Evolutionary conservation across 2,797 vertebrate genomes (phyloP).

Genomic region (Aldrovandia affinis): DNA sequence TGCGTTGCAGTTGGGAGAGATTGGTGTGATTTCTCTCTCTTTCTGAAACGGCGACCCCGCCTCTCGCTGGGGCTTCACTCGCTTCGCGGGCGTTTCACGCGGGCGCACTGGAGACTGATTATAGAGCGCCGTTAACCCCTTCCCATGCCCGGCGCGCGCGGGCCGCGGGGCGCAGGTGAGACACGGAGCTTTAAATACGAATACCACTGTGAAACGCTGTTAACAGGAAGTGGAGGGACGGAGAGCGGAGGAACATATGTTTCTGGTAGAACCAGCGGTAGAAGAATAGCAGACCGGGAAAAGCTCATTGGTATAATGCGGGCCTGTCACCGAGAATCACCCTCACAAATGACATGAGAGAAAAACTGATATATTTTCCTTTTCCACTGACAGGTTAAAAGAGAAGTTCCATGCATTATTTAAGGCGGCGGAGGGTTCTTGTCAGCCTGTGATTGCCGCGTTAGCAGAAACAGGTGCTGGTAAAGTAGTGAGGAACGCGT

Average conservation of each 20-base stretch:
- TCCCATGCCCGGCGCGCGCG: too few relatives aligned
- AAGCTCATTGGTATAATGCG: slow-evolving; percentile 85
- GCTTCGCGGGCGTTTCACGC: background rate
- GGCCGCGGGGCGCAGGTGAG: background rate
- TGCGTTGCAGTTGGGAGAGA: slow-evolving; percentile 46
- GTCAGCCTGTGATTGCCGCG: slow-evolving; percentile 80
- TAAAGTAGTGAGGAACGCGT: slow-evolving; percentile 55
- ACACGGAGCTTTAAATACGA: slow-evolving; percentile 56
- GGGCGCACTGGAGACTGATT: slow-evolving; percentile 14
- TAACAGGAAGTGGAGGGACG: slow-evolving; percentile 69
- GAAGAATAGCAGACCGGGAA: slow-evolving; percentile 71
- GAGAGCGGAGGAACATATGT: slow-evolving; percentile 69
- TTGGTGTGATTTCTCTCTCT: slow-evolving; percentile 50
- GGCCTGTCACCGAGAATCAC: slow-evolving; percentile 82
- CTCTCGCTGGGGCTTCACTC: slow-evolving; percentile 13
- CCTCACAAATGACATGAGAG: slow-evolving; percentile 76
- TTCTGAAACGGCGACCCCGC: slow-evolving; percentile 35
- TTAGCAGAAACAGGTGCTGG: slow-evolving; percentile 80
- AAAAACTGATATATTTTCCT: slow-evolving; percentile 78
- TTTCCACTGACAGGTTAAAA: slow-evolving; percentile 83
- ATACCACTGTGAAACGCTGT: slow-evolving; percentile 55
- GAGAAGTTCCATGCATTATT: slow-evolving; percentile 85
- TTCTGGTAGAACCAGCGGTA: slow-evolving; percentile 76
- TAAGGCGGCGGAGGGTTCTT: slow-evolving; percentile 78
- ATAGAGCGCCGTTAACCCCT: slow-evolving; percentile 5